Evolutionary conservation across 2,888 invertebrate species (phyloP), one percentile per base, ranked within the genome.

Genomic region (Drosophila nigritarsus): DNA sequence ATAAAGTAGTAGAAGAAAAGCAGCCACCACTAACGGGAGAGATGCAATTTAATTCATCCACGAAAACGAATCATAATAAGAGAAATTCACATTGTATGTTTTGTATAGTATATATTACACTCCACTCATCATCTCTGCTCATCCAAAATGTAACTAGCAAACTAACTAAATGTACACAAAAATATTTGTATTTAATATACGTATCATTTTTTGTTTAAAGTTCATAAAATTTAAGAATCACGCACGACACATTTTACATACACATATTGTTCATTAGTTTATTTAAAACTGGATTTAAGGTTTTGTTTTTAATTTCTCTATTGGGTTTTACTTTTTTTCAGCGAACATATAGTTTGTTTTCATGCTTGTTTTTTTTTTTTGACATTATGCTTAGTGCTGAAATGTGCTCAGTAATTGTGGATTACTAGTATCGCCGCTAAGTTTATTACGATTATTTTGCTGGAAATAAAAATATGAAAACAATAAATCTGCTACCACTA

Each of bases 231-330:
- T 84, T 75, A 59, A 65, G 83, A 87, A 83, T 88, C 83, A 86
- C 89, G 70, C 75, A 87, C 87, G 78, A 86, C 82, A 85, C 86
- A 88, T 72, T 83, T 81, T 68, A 88, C 87, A 81, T 69, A 79
- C 70, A 85, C 78, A 86, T 68, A 61, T 56, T 45, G 42, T 68
- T 72, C 36, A 73, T 67, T 32, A 56, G 69, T 72, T 71, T 73
- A 79, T 61, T 69, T 73, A 66, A 75, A 77, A 62, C 36, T 62
- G 65, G n/a, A 63, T 75, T 74, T 65, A 65, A 71, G 66, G 61
- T 27, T 24, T 40, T 56, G 45, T 59, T 59, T 48, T 34, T 40
- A 48, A 32, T 48, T 45, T 62, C 34, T 36, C 40, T 24, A 32
- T 32, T 32, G 48, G n/a, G 7, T 65, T 38, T 42, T 50, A 27